Conservation (phyloP, 2,797 vertebrate genomes). For the Ispidina lecontei region DNA sequence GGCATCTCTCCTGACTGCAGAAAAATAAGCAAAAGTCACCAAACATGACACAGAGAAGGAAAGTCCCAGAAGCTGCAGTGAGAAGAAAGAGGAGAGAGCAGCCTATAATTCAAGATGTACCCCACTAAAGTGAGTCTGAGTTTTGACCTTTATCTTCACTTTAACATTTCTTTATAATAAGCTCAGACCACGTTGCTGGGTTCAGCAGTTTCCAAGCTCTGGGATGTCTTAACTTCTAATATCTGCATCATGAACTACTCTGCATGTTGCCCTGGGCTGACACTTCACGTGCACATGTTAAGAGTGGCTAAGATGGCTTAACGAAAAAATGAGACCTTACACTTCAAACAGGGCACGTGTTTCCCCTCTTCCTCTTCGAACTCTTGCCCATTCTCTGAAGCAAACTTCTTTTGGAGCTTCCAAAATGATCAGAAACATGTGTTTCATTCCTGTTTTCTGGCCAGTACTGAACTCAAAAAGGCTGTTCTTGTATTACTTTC, state of each 20-base stretch:
- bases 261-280: neutral
- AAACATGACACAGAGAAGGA: slow-evolving; percentile 79
- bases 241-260: neutral
- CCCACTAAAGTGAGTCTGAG: neutral
- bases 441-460: slow-evolving; percentile 30
- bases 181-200: neutral
- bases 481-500: slow-evolving; percentile 14
- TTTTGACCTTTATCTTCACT: neutral
- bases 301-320: slow-evolving; percentile 22
- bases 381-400: slow-evolving; percentile 19
- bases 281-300: neutral
- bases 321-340: slow-evolving; percentile 30
- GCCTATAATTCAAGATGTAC: neutral
- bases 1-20: slow-evolving; percentile 77
- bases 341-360: slow-evolving; percentile 23
- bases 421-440: slow-evolving; percentile 43
- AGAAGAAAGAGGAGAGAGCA: slow-evolving; percentile 10
- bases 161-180: slow-evolving; percentile 1
- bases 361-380: neutral
- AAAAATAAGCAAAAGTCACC: slow-evolving; percentile 86
- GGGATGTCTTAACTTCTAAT: neutral
- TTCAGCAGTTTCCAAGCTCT: slow-evolving; percentile 16
- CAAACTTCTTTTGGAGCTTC: slow-evolving; percentile 45
- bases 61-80: slow-evolving; percentile 53
- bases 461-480: neutral